phyloP scores from a whole-genome alignment of 2,888 invertebrate species.

The Kryphioiulus occultus region DNA sequence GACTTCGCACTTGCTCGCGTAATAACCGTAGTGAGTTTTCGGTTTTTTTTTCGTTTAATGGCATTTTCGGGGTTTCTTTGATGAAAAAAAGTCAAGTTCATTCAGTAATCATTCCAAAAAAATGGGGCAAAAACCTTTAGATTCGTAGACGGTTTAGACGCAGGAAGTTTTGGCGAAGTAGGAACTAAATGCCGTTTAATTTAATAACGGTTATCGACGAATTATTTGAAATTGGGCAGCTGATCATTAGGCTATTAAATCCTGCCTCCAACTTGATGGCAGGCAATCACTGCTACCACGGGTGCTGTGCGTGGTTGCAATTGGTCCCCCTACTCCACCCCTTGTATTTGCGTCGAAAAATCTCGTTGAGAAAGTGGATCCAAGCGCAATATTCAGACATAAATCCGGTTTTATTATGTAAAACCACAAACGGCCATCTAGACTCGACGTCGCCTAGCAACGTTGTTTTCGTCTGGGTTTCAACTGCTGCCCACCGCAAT shows the following conservation, averaged over 20 bases:
- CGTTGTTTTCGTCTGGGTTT: neutral
- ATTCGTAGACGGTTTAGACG: too few relatives aligned
- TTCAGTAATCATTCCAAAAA: too few relatives aligned
- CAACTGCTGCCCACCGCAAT: neutral
- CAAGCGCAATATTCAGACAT: neutral
- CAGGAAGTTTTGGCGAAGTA: too few relatives aligned
- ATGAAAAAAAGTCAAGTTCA: too few relatives aligned
- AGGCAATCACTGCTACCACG: neutral
- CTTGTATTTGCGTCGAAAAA: neutral
- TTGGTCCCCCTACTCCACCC: neutral
- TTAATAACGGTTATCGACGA: too few relatives aligned
- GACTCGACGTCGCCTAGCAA: neutral
- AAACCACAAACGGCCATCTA: neutral
- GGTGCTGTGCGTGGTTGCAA: neutral
- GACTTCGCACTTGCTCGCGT: too few relatives aligned
- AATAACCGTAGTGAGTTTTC: too few relatives aligned
- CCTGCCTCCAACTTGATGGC: neutral
- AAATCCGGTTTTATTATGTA: neutral
- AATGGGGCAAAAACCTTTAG: too few relatives aligned
- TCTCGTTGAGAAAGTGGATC: neutral
- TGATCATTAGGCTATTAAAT: neutral
- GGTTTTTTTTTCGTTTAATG: too few relatives aligned
- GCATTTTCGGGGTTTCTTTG: too few relatives aligned
- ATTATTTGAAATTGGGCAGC: too few relatives aligned
- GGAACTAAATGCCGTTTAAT: too few relatives aligned